These are phyloP conservation scores for Anhinga anhinga DNA, from an alignment of 2,113 vertebrate species.

Conservation along the genomic window DNA sequence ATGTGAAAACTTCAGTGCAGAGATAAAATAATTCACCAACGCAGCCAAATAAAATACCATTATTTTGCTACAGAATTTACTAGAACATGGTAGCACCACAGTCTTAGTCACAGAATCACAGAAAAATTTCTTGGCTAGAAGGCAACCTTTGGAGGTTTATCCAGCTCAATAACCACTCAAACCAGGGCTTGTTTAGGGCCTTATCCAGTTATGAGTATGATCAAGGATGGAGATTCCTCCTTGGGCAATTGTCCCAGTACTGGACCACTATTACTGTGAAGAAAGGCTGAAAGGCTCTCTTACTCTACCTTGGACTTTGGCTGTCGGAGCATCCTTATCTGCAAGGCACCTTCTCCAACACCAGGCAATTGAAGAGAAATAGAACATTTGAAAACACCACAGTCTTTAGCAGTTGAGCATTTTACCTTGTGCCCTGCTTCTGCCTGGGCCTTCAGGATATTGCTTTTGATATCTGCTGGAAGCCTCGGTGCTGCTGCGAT, in stretches of 20 bases:
- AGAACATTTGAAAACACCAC: not conserved
- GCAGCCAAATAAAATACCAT: not conserved
- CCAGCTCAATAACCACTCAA: not conserved
- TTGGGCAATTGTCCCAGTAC: fast-evolving
- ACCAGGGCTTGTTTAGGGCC: not conserved
- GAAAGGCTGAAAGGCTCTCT: not conserved
- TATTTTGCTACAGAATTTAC: not conserved
- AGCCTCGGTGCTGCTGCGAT: constrained; percentile 55
- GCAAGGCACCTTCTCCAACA: not conserved
- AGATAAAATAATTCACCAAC: not conserved
- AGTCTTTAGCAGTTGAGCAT: not conserved
- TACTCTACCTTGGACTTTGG: not conserved
- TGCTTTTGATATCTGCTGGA: constrained; percentile 90
- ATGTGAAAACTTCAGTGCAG: not conserved
- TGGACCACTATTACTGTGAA: not conserved
- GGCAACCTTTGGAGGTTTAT: not conserved
- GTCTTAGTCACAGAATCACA: not conserved
- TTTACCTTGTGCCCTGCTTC: constrained; percentile 87
- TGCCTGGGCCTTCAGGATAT: constrained; percentile 90
- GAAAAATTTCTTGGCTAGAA: not conserved
- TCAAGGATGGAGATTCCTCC: not conserved
- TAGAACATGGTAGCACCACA: not conserved
- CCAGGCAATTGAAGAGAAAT: not conserved
- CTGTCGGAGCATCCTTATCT: not conserved
- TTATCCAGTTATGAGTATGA: not conserved